Conservation (phyloP, 2,888 invertebrate species). For the Trimorus sp. region DNA sequence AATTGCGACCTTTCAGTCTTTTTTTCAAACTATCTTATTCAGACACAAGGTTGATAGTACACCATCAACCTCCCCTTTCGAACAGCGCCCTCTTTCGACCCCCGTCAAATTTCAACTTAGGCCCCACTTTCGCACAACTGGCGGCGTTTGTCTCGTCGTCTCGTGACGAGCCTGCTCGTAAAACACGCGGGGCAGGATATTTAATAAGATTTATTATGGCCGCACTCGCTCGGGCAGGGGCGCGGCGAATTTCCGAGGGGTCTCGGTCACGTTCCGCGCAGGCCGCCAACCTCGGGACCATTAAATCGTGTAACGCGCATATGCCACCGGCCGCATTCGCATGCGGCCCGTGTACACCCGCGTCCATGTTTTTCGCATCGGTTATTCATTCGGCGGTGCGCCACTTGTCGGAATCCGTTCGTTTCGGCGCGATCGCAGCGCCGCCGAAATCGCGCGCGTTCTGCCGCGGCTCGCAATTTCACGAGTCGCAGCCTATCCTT, state of each 20-base stretch:
- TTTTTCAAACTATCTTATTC: no score
- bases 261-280: slow-evolving; percentile 55
- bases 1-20: no score
- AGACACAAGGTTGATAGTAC: no score
- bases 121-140: not conserved
- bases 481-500: slow-evolving; percentile 30
- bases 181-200: slow-evolving; percentile 34
- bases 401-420: slow-evolving; percentile 25
- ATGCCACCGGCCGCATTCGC: slow-evolving; percentile 54
- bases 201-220: slow-evolving; percentile 56
- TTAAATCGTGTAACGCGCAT: slow-evolving; percentile 54
- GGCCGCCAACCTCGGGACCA: slow-evolving; percentile 51
- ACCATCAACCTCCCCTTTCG: no score
- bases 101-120: no score
- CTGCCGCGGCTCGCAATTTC: slow-evolving; percentile 21
- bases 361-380: slow-evolving; percentile 47
- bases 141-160: slow-evolving; percentile 26
- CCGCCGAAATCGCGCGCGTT: slow-evolving; percentile 30
- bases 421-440: slow-evolving; percentile 21
- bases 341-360: slow-evolving; percentile 49
- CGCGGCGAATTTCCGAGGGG: slow-evolving; percentile 56
- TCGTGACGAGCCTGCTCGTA: slow-evolving; percentile 17
- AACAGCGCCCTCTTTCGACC: no score
- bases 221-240: slow-evolving; percentile 19
- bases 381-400: slow-evolving; percentile 49